phyloP scores from a whole-genome alignment of 2,797 vertebrate genomes.

The Hapalemur alaotrensis region DNA sequence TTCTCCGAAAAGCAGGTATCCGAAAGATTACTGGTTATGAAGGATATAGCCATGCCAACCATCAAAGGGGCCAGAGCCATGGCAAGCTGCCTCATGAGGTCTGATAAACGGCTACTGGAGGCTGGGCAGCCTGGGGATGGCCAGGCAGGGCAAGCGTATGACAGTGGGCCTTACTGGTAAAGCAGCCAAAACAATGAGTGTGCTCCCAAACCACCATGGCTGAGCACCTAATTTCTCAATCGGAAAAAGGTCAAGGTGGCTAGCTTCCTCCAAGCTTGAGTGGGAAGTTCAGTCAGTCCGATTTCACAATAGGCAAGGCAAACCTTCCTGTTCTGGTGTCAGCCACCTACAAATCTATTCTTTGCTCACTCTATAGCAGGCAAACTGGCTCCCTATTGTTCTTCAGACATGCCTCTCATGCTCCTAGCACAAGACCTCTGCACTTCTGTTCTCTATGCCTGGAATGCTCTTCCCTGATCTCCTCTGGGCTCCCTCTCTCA shows the following conservation, averaged over 20 bases:
- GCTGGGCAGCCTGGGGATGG: neutral
- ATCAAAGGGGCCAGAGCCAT: neutral
- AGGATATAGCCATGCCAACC: neutral
- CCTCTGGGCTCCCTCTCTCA: neutral
- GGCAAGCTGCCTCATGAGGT: neutral
- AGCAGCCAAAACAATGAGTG: neutral
- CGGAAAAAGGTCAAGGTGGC: neutral
- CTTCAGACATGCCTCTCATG: neutral
- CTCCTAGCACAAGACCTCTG: neutral
- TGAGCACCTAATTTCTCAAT: neutral
- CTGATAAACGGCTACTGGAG: neutral
- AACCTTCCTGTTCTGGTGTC: neutral
- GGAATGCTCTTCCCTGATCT: neutral
- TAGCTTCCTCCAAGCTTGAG: neutral
- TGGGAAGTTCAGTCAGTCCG: neutral
- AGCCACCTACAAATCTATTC: neutral
- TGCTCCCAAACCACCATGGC: neutral
- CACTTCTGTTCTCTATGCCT: neutral
- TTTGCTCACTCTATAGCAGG: accelerated
- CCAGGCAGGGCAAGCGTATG: neutral
- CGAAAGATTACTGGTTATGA: neutral
- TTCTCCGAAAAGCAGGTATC: neutral
- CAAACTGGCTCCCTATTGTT: neutral
- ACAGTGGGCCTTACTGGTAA: neutral
- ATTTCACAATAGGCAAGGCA: neutral